Conservation (phyloP, 2,113 vertebrate species). For the Xenopus tropicalis region UCB_Xtro_10.0 CM004446.2:24234501-24235000, state of each 20-base stretch:
- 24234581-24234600: background rate
- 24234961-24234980: background rate
- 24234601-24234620: background rate
- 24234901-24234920: background rate
- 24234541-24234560: conserved; percentile 20
- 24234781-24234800: conserved; percentile 45
- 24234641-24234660: background rate
- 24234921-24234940: background rate
- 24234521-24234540: conserved; percentile 40
- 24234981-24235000: background rate
- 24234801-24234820: conserved; percentile 42
- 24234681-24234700: background rate
- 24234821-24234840: conserved; percentile 42
- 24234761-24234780: conserved; percentile 39
- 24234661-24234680: background rate
- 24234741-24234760: conserved; percentile 34
- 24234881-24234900: background rate
- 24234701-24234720: background rate
- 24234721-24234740: conserved; percentile 1
- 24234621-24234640: too few relatives aligned
- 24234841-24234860: conserved; percentile 16
- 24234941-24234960: background rate
- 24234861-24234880: background rate
- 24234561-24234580: background rate
- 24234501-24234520: conserved; percentile 3